Evolutionary conservation across 1,140 invertebrate species (phyloP).

Genomic region (Philotrypesis tridentata): DNA sequence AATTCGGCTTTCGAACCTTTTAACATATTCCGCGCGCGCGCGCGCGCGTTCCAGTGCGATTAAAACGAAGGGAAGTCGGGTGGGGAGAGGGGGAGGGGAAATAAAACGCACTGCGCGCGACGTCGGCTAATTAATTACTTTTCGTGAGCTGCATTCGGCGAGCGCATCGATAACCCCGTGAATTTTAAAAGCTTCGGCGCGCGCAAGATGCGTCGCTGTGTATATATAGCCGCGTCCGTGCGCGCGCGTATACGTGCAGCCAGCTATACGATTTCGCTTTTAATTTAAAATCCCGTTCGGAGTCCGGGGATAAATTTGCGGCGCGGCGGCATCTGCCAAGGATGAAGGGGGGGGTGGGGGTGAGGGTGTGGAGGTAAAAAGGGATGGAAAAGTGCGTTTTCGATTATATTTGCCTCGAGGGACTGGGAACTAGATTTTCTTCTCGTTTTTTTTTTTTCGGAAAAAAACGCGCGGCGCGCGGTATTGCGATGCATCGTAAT

Average conservation of each 20-base stretch:
- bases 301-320: slow-evolving; percentile 23
- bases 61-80: not conserved
- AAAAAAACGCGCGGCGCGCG: slow-evolving; percentile 25
- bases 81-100: too few species aligned
- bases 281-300: slow-evolving; percentile 19
- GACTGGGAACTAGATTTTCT: slow-evolving; percentile 37
- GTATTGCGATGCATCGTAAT: slow-evolving; percentile 60
- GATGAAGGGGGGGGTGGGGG: not conserved
- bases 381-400: slow-evolving; percentile 5
- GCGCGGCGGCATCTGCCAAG: not conserved
- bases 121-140: not conserved
- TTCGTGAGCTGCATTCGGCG: slow-evolving; percentile 8
- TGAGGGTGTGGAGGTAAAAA: too few species aligned
- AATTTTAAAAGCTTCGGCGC: not conserved
- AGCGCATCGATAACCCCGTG: not conserved
- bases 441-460: not conserved
- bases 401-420: slow-evolving; percentile 40
- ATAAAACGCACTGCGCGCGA: not conserved
- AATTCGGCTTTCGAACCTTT: slow-evolving; percentile 11
- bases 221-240: too few species aligned
- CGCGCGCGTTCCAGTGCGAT: too few species aligned
- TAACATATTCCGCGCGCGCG: not conserved
- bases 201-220: too few species aligned
- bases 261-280: not conserved
- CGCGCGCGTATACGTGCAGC: too few species aligned